Percentiles rank a stretch among this genome's conserved stretches.
phyloP scores from a whole-genome alignment of 1,140 invertebrate species.

The Leptinotarsa defecta region DNA sequence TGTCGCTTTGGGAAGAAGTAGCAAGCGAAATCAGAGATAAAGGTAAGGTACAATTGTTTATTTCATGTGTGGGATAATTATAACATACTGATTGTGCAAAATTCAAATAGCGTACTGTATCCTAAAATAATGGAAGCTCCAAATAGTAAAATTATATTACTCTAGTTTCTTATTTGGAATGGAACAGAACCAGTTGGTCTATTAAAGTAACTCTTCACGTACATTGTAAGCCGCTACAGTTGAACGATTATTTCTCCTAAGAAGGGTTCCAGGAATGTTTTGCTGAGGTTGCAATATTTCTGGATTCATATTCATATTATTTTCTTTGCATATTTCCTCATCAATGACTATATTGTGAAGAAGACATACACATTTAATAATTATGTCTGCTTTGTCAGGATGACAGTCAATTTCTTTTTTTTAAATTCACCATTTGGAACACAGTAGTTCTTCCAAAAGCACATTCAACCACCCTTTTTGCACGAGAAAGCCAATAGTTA shows the following conservation, averaged over 20 bases:
- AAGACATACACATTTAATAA: constrained; percentile 46
- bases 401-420: constrained; percentile 46
- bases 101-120: too few relatives aligned
- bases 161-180: not conserved
- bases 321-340: constrained; percentile 66
- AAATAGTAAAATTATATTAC: not conserved
- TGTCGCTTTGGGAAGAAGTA: not conserved
- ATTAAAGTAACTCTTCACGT: not conserved
- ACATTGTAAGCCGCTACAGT: not conserved
- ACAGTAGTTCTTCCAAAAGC: constrained; percentile 52
- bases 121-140: too few relatives aligned
- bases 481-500: constrained; percentile 55
- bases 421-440: too few relatives aligned
- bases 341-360: constrained; percentile 41
- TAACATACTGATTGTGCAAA: not conserved
- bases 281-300: not conserved
- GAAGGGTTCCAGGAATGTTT: not conserved
- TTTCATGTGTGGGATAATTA: not conserved
- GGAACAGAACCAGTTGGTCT: not conserved
- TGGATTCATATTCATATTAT: not conserved
- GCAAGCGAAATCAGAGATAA: not conserved
- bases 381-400: constrained; percentile 42
- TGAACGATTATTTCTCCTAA: not conserved
- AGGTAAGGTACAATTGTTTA: not conserved
- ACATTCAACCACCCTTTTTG: constrained; percentile 41